Percentiles rank a stretch among this genome's conserved stretches.
Conservation (phyloP, 2,888 invertebrate species). For the Allacma fusca region DNA sequence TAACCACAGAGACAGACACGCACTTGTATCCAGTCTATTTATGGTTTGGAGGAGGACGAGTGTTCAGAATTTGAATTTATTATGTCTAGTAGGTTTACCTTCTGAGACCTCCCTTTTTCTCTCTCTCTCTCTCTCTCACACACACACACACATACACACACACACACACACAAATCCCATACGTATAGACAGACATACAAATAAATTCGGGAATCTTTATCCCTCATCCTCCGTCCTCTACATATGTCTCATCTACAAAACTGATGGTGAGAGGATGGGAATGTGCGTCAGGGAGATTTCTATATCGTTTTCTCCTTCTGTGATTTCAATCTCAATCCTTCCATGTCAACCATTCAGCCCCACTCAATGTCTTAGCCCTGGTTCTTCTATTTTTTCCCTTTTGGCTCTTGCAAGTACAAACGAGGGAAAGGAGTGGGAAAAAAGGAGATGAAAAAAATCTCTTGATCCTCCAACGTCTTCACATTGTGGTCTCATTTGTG, state of each 20-base stretch:
- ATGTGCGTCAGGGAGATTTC: conserved; percentile 4
- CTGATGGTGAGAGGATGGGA: not conserved
- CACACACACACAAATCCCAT: too few relatives aligned
- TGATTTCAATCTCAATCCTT: conserved; percentile 38
- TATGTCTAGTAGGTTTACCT: conserved; percentile 9
- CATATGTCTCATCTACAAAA: not conserved
- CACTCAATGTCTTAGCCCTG: conserved; percentile 24
- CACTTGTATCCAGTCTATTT: too few relatives aligned
- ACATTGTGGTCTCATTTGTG: conserved; percentile 18
- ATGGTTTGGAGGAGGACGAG: conserved; percentile 9
- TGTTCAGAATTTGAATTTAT: conserved; percentile 34
- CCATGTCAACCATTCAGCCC: conserved; percentile 34
- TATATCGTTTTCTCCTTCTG: not conserved
- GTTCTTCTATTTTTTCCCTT: not conserved
- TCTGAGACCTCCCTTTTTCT: not conserved
- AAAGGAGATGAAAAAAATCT: conserved; percentile 18
- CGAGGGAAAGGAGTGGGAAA: not conserved
- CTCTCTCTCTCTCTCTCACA: not conserved
- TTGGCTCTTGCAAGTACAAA: not conserved
- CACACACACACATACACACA: not conserved
- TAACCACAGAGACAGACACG: not conserved
- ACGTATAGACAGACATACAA: too few relatives aligned
- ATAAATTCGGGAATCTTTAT: too few relatives aligned
- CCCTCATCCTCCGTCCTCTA: not conserved
- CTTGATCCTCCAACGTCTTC: conserved; percentile 29